Evolutionary conservation across 2,888 invertebrate genomes (phyloP).

Genomic region (Sipha maydis): DNA sequence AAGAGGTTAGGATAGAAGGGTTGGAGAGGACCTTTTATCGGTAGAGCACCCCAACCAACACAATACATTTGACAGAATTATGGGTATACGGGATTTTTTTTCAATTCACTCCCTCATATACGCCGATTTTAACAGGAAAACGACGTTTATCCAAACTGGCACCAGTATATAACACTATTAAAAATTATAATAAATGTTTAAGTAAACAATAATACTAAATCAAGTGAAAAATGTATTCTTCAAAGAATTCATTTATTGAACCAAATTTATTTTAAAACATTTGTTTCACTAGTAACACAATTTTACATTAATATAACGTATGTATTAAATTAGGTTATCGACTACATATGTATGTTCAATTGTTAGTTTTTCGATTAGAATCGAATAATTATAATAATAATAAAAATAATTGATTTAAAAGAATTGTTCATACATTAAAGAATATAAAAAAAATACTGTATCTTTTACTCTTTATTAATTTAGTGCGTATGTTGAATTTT

Average conservation of each 20-base stretch:
- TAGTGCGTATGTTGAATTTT: neutral
- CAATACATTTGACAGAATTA: constrained; percentile 58
- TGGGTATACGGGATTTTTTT: constrained; percentile 39
- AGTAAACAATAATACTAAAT: neutral
- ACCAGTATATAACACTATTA: neutral
- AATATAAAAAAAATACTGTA: neutral
- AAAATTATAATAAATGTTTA: neutral
- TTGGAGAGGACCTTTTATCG: constrained; percentile 50
- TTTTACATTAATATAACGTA: neutral
- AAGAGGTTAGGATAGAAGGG: neutral
- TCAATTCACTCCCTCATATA: constrained; percentile 9
- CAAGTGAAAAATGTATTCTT: neutral
- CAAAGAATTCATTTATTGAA: neutral
- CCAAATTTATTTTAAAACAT: neutral
- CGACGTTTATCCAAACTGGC: constrained; percentile 27
- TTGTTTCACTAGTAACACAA: neutral
- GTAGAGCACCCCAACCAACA: constrained; percentile 39
- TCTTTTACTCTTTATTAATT: neutral
- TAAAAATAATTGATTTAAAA: neutral
- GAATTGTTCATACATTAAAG: neutral
- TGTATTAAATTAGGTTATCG: neutral
- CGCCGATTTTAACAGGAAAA: constrained; percentile 43
- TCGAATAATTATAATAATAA: too few relatives aligned
- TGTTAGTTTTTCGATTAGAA: neutral
- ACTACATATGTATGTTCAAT: neutral